phyloP scores from a whole-genome alignment of 2,888 invertebrate genomes.

The Lysandra bellargus region DNA sequence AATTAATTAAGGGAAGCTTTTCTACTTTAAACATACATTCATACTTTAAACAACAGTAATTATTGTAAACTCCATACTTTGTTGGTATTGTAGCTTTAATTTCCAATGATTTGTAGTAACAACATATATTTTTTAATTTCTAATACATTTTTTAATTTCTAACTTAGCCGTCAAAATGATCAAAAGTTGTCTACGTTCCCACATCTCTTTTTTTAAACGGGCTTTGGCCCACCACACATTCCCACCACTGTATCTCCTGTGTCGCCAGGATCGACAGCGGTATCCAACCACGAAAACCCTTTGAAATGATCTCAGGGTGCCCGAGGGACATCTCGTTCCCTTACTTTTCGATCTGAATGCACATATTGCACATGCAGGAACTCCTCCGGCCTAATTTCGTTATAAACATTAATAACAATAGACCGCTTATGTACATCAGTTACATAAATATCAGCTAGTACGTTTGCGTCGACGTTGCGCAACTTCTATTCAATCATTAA shows the following conservation, averaged over 20 bases:
- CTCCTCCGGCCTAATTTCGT: constrained; percentile 19
- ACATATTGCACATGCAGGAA: constrained; percentile 11
- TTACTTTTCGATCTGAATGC: neutral
- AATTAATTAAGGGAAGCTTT: too few relatives aligned
- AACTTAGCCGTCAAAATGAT: neutral
- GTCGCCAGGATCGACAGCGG: too few relatives aligned
- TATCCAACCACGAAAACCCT: too few relatives aligned
- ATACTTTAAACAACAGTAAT: too few relatives aligned
- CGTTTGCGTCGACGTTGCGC: constrained; percentile 70
- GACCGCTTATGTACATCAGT: constrained; percentile 51
- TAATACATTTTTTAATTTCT: neutral
- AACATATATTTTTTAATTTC: neutral
- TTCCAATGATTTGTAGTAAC: too few relatives aligned
- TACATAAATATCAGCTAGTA: constrained; percentile 59
- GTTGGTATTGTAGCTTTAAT: too few relatives aligned
- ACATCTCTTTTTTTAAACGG: neutral
- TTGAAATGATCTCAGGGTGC: too few relatives aligned
- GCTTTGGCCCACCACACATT: too few relatives aligned
- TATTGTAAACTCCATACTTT: too few relatives aligned
- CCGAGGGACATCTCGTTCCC: neutral
- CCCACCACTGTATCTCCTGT: too few relatives aligned
- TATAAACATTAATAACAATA: constrained; percentile 34
- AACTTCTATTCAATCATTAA: constrained; percentile 73
- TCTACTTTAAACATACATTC: too few relatives aligned
- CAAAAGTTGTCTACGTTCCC: too few relatives aligned